Evolutionary conservation across 1,140 invertebrate genomes (phyloP), one percentile per base, ranked within the genome.

Genomic region (Caenorhabditis remanei): DNA sequence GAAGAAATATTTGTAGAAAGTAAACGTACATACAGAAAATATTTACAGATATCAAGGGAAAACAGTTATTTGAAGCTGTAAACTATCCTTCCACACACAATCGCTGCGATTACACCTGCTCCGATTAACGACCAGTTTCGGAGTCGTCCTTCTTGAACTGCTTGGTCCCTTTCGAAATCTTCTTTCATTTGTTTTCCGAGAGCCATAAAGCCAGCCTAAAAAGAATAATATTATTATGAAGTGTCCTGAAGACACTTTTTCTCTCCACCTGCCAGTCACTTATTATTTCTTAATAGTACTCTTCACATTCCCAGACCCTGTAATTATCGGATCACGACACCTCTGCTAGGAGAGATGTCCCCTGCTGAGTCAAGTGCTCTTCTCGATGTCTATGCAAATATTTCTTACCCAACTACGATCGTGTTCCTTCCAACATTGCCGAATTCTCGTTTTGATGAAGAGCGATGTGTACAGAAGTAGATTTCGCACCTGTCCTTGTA

Each of bases 371-470:
- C 71, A 79, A 79, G 71, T n/a, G n/a, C 65, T 41, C 43, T 48
- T 61, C 9, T 71, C 46, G 13, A 79, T 79, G 71, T 79, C 46
- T 79, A 79, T 71, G 83, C 46, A 50, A 50, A 55, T 87, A 85
- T 46, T 9, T 16, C 87, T n/a, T 75, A 88, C 87, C 87, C 87
- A 88, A 21, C 55, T 79, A n/a, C 61, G 32, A 24, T 53, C 46
- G 50, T 86, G 67, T 43, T 63, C 53, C 21, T 55, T 55, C 87
- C 87, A 88, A 14, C 50, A 58, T 13, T 65, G 79, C 40, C 75
- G 65, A 43, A 88, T 88, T n/a, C 85, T n/a, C 21, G 61, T 67
- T 48, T 83, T 75, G 53, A 88, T 61, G 67, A 87, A 88, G 7
- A 55, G 84, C 9, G 46, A 61, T 53, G 85, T 87, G 79, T 88